Evolutionary conservation across 2,888 invertebrate species (phyloP), one percentile per base, ranked within the genome.

Genomic region (Lumbricus terrestris): DNA sequence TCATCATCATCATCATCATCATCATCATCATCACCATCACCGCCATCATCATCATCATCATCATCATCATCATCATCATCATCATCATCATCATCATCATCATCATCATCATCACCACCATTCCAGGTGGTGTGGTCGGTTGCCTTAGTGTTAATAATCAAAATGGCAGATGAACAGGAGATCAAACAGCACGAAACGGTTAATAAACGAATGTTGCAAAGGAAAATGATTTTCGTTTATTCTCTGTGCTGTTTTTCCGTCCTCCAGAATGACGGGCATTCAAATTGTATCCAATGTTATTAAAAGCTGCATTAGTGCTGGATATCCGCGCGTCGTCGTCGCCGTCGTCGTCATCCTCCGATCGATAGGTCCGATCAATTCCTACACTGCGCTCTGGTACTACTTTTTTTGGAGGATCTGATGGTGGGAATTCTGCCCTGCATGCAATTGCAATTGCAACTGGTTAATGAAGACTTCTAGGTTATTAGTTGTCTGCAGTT

Each of bases 241-340:
- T 69, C n/a, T 69, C 69, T n/a, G n/a, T n/a, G 69, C 69, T n/a
- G n/a, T n/a, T 69, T 69, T 69, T 69, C n/a, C 69, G 8, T 34
- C 35, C 23, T 85, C 85, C 35, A 23, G 85, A 85, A 85, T 35
- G 37, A 85, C 35, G 23, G 8, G 85, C 85, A 34, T 34, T 34
- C 85, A 85, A 85, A 85, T 85, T 85, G 85, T 37, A 37, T 85
- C 85, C 34, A 37, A 85, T 85, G 85, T 35, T 85, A 37, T 85
- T 37, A 85, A 85, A 37, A 85, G 85, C 29, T 37, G 37, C 85
- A 85, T 85, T 85, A 85, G 85, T 2, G 85, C 35, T 35, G 85
- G 85, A 85, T n/a, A 16, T 69, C 29, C 69, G 29, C n/a, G 29
- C 69, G 69, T 29, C n/a, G n/a, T n/a, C n/a, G n/a, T n/a, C n/a